Evolutionary conservation across 2,888 invertebrate species (phyloP).

Genomic region (Anticlea derivata): DNA sequence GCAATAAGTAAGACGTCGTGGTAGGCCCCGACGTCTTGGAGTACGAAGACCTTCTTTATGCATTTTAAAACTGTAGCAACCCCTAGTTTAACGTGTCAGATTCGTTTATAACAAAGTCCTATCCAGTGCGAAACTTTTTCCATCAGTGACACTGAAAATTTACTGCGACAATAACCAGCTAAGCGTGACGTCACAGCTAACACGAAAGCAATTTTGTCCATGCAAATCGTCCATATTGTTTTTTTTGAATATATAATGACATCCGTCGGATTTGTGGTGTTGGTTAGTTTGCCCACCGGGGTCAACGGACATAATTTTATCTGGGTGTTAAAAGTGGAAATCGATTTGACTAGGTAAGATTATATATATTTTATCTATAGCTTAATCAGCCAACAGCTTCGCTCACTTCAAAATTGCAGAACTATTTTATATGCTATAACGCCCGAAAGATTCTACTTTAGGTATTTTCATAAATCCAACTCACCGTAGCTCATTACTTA

Average conservation of each 20-base stretch:
- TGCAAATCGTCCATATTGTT: conserved; percentile 50
- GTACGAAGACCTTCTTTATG: too few relatives aligned
- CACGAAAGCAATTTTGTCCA: conserved; percentile 41
- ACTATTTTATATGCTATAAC: background rate
- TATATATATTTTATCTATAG: too few relatives aligned
- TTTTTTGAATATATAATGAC: conserved; percentile 46
- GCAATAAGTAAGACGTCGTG: too few relatives aligned
- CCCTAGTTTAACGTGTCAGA: conserved; percentile 13
- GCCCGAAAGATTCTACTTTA: too few relatives aligned
- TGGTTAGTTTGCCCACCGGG: conserved; percentile 38
- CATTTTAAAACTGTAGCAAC: background rate
- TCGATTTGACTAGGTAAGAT: too few relatives aligned
- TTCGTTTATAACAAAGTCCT: conserved; percentile 24
- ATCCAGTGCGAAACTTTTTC: conserved; percentile 61
- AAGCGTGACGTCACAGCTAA: conserved; percentile 38
- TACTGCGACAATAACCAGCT: conserved; percentile 60
- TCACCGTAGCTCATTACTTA: conserved; percentile 2
- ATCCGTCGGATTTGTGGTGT: conserved; percentile 45
- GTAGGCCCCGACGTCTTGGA: too few relatives aligned
- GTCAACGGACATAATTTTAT: conserved; percentile 21
- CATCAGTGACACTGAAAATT: conserved; percentile 60
- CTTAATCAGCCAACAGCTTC: background rate
- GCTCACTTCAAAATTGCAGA: background rate
- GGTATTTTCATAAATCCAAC: too few relatives aligned
- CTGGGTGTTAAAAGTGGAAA: background rate